Conservation (phyloP, 2,888 invertebrate species). For the Candidula unifasciata region DNA sequence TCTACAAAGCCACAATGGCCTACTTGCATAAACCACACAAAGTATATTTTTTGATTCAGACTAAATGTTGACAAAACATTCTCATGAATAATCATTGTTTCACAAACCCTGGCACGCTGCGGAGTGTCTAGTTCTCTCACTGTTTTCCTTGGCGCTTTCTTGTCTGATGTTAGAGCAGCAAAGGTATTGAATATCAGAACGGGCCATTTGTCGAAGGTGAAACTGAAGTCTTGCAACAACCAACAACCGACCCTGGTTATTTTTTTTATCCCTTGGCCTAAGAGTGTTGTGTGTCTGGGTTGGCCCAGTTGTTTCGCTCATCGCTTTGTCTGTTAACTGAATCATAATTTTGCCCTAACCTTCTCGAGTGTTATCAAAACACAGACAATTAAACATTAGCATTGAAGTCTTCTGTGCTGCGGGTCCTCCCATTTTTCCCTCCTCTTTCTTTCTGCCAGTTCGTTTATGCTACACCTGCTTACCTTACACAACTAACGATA, state of each 20-base stretch:
- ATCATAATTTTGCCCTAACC: neutral
- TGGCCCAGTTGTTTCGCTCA: neutral
- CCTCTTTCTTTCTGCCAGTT: too few species aligned
- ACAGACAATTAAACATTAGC: neutral
- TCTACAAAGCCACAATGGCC: too few species aligned
- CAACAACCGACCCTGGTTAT: neutral
- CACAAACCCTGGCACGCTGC: too few species aligned
- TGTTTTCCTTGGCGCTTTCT: neutral
- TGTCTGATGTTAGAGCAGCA: neutral
- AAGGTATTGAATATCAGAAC: neutral
- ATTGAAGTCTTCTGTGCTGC: too few species aligned
- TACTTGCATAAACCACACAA: too few species aligned
- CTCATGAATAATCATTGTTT: too few species aligned
- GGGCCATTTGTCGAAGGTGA: neutral
- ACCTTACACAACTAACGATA: too few species aligned
- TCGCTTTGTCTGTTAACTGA: neutral
- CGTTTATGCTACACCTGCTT: too few species aligned
- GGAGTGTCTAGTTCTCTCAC: neutral
- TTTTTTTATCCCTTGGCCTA: neutral
- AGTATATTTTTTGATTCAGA: too few species aligned
- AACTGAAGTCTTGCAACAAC: constrained; percentile 20
- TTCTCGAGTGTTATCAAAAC: neutral
- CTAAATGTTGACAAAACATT: too few species aligned
- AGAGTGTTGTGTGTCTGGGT: neutral
- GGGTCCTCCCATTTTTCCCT: too few species aligned